Conservation (phyloP, 2,888 invertebrate genomes). For the Drosophila pegasa region DNA sequence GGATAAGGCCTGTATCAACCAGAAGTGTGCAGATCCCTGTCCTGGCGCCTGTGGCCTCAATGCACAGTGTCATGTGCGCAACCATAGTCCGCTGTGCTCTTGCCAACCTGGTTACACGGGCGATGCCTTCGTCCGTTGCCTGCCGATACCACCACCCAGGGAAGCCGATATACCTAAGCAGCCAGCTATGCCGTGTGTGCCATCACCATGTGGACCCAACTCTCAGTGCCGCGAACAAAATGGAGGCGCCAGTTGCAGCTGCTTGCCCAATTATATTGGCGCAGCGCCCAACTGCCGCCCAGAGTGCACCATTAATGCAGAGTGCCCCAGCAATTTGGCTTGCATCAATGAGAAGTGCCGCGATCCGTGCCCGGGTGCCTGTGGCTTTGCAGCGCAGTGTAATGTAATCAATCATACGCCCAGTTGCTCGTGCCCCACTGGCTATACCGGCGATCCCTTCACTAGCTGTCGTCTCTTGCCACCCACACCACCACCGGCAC, state of each 20-base stretch:
- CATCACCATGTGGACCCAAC: conserved; percentile 92
- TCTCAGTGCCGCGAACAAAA: conserved; percentile 90
- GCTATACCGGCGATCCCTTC: conserved; percentile 92
- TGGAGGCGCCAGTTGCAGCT: conserved; percentile 90
- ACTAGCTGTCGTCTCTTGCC: conserved; percentile 88
- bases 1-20: conserved; percentile 90
- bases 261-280: conserved; percentile 89
- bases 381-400: conserved; percentile 90
- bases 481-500: conserved; percentile 83
- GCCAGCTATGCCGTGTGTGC: conserved; percentile 88
- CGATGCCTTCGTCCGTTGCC: conserved; percentile 91
- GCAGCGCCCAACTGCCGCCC: conserved; percentile 92
- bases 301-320: conserved; percentile 91
- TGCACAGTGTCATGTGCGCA: conserved; percentile 91
- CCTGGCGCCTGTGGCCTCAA: conserved; percentile 91
- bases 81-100: conserved; percentile 93
- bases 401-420: conserved; percentile 91
- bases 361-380: conserved; percentile 91
- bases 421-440: conserved; percentile 89
- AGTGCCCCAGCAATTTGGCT: conserved; percentile 89
- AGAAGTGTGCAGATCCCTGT: conserved; percentile 92
- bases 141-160: conserved; percentile 86
- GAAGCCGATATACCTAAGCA: conserved; percentile 35
- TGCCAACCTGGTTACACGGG: conserved; percentile 90
- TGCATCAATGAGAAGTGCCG: conserved; percentile 90